Percentiles rank a stretch among this genome's conserved stretches.
These are phyloP conservation scores for Tillus elongatus DNA, from an alignment of 2,888 invertebrate species.

Conservation along the genomic window DNA sequence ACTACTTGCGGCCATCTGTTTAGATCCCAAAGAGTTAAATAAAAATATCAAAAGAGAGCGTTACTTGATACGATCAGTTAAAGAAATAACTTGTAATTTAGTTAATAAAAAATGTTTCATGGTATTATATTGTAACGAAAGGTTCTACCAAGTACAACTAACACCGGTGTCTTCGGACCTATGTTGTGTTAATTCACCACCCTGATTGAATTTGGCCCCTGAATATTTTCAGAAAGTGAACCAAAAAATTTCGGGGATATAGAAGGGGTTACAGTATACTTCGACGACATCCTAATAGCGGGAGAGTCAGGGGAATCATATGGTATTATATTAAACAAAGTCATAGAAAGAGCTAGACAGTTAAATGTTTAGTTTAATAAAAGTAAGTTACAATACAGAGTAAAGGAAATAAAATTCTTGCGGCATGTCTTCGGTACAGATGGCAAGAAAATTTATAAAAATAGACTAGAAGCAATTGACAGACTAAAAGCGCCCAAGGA, in stretches of 20 bases:
- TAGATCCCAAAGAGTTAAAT: slow-evolving; percentile 18
- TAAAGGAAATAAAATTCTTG: slow-evolving; percentile 2
- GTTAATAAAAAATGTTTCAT: neutral
- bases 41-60: slow-evolving; percentile 12
- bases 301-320: slow-evolving; percentile 11
- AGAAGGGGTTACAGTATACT: slow-evolving; percentile 13
- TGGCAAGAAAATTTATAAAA: neutral
- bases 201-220: slow-evolving; percentile 12
- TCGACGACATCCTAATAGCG: slow-evolving; percentile 14
- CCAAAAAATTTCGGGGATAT: slow-evolving; percentile 10
- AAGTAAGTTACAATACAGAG: slow-evolving; percentile 6
- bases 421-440: neutral
- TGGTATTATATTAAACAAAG: slow-evolving; percentile 8
- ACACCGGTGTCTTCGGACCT: too few species aligned
- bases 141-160: too few species aligned
- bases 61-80: neutral
- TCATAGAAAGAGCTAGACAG: slow-evolving; percentile 9
- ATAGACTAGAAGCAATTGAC: slow-evolving; percentile 1
- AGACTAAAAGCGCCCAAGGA: neutral
- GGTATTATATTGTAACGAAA: slow-evolving; percentile 14
- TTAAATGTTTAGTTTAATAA: slow-evolving; percentile 9
- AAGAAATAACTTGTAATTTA: neutral
- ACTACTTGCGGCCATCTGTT: slow-evolving; percentile 14
- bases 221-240: slow-evolving; percentile 14
- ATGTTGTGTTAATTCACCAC: too few species aligned